Evolutionary conservation across 2,797 vertebrate genomes (phyloP), one percentile per base, ranked within the genome.

Genomic region (Myotis pilosus): DNA sequence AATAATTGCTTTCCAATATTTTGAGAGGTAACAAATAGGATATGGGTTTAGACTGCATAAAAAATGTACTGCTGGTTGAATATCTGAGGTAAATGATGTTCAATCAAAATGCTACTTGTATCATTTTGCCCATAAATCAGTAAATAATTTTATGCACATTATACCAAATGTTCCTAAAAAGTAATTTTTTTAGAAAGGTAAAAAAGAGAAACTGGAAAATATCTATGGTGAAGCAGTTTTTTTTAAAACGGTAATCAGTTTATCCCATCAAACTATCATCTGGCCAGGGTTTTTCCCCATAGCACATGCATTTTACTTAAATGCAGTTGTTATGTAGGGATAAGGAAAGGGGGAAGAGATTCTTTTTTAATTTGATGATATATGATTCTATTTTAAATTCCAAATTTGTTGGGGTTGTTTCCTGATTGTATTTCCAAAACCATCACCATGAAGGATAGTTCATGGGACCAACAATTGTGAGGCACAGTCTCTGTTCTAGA

Each of bases 1-100:
- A 98, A 98, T 95, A 98, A 98, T 97, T 96, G 98, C 98, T 98
- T 98, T 98, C 97, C 98, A 95, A 98, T 98, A 98, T 98, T 97
- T 96, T 76, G 96, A 98, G 98, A 99, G 98, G 98, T 98, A 99
- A 98, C 98, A 92, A 96, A 97, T 97, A 98, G 97, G 95, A 94
- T 96, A 97, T 97, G 98, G 98, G 98, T 98, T 97, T 98, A 98
- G 98, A 98, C 97, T 74, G 98, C 98, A 95, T 98, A 98, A 98
- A 90, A 97, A 97, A 98, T 95, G 98, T 98, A 98, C 98, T 98
- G 98, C 98, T 99, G 99, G 98, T 99, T 98, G 98, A 98, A 95
- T 98, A 98, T 99, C 98, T 99, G 99, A 99, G 99, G 99, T 99
- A 99, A 99, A 98, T 95, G 97, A 98, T 98, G 98, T 98, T 98